Percentiles rank a stretch among this genome's conserved stretches.
Evolutionary conservation across 2,888 invertebrate species (phyloP).

Genomic region (Cremastinae sp.): DNA sequence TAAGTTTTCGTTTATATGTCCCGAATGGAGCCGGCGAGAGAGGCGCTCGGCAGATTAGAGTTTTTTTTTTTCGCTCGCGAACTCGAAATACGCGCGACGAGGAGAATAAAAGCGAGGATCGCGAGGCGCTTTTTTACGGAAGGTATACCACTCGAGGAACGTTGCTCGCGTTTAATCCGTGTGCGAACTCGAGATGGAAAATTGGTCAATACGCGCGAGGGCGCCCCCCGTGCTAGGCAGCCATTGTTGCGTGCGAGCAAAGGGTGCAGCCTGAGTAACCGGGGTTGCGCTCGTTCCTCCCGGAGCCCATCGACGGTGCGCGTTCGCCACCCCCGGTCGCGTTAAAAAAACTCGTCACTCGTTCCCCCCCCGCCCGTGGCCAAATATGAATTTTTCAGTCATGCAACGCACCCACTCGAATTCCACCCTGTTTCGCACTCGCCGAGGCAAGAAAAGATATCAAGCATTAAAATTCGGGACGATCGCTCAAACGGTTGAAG

Average conservation of each 20-base stretch:
- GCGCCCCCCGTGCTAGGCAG: conserved; percentile 74
- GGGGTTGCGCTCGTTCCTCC: conserved; percentile 56
- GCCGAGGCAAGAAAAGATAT: neutral
- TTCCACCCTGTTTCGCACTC: conserved; percentile 10
- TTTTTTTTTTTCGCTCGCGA: neutral
- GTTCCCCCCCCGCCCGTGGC: conserved; percentile 6
- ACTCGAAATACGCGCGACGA: no score
- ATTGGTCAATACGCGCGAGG: conserved; percentile 72
- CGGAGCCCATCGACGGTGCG: conserved; percentile 31
- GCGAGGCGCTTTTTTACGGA: no score
- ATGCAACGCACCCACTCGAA: conserved; percentile 33
- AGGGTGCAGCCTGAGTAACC: conserved; percentile 73
- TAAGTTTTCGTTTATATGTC: neutral
- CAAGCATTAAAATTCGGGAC: conserved; percentile 12
- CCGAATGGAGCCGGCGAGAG: conserved; percentile 11
- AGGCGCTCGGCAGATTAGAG: neutral
- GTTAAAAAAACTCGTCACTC: conserved; percentile 20
- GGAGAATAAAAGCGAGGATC: no score
- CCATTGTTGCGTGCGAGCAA: conserved; percentile 77
- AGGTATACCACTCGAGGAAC: conserved; percentile 48
- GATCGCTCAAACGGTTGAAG: neutral
- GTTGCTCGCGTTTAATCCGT: conserved; percentile 60
- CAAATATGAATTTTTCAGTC: conserved; percentile 34
- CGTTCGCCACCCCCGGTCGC: conserved; percentile 31
- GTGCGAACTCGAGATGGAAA: conserved; percentile 49